Evolutionary conservation across 2,113 vertebrate genomes (phyloP).

Genomic region (Dromaius novaehollandiae): DNA sequence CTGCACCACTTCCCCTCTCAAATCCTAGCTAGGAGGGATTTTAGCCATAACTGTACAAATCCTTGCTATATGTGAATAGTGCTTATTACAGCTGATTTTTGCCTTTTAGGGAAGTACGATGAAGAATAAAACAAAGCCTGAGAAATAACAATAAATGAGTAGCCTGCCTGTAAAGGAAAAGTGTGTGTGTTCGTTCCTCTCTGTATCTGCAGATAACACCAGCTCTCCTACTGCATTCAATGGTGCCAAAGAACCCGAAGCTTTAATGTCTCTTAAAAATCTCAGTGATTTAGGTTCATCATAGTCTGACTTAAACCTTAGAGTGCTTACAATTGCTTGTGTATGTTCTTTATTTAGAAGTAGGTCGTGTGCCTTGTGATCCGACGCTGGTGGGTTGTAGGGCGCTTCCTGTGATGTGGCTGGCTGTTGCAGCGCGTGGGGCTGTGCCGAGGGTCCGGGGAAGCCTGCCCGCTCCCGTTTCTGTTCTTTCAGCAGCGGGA

Average conservation of each 20-base stretch:
- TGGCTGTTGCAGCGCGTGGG: neutral
- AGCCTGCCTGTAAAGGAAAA: neutral
- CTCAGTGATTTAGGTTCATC: neutral
- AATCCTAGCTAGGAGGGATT: neutral
- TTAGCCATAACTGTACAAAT: neutral
- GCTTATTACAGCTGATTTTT: neutral
- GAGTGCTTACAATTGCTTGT: neutral
- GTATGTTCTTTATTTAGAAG: neutral
- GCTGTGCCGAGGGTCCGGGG: neutral
- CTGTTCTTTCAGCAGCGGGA: neutral
- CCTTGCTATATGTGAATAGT: neutral
- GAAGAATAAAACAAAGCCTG: neutral
- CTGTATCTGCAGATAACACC: neutral
- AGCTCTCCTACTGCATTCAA: neutral
- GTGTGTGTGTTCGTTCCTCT: neutral
- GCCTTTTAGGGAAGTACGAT: neutral
- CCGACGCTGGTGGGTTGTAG: neutral
- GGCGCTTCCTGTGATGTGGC: rapidly evolving
- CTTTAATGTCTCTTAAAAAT: too few relatives aligned
- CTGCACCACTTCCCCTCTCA: neutral
- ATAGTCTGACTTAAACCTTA: neutral
- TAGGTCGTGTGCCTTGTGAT: neutral
- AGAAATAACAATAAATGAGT: neutral
- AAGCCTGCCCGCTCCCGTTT: neutral
- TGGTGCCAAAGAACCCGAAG: neutral